Evolutionary conservation across 1,140 invertebrate genomes (phyloP), one percentile per base, ranked within the genome.

Genomic region (Ceratina calcarata): DNA sequence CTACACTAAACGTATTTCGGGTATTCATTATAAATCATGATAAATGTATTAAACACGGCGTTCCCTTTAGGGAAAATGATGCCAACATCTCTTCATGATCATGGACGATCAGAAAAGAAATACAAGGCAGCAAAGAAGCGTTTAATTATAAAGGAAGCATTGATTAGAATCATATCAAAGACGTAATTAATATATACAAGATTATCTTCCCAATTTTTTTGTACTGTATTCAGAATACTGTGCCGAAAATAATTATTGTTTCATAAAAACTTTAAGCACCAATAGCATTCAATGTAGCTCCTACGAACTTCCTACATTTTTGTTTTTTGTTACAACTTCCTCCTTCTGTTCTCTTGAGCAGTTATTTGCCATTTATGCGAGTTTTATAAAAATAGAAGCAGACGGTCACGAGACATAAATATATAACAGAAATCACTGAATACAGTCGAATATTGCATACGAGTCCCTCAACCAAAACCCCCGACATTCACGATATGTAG

Each of bases 381-480:
- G 37, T 45, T 45, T 45, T 45, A 45, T 45, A 45, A 45, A 45
- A 45, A 45, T 7, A 45, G 32, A 65, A 27, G 60, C 49, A 16
- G 1, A 57, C 15, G 49, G 24, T 20, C 20, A 78, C 18, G 16
- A 10, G n/a, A 0, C 67, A 83, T 84, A 82, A 84, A 85, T 85
- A 81, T 22, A 18, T 72, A 57, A n/a, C 49, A 57, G 55, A 74
- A 69, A 60, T 72, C 20, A 69, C 45, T 82, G 73, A 75, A 79
- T 86, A 86, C 66, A 86, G 60, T 83, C 61, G 57, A 57, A 79
- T 86, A 86, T 86, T 83, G 84, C 77, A 78, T 86, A 83, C 58
- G 22, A 78, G 70, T 86, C 84, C 84, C 84, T 32, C 81, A 86
- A 86, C 84, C 84, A 72, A 81, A 83, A 83, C 20, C 53, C 80